These are phyloP conservation scores for Eupithecia insigniata DNA, from an alignment of 2,888 invertebrate species.

Conservation along the genomic window DNA sequence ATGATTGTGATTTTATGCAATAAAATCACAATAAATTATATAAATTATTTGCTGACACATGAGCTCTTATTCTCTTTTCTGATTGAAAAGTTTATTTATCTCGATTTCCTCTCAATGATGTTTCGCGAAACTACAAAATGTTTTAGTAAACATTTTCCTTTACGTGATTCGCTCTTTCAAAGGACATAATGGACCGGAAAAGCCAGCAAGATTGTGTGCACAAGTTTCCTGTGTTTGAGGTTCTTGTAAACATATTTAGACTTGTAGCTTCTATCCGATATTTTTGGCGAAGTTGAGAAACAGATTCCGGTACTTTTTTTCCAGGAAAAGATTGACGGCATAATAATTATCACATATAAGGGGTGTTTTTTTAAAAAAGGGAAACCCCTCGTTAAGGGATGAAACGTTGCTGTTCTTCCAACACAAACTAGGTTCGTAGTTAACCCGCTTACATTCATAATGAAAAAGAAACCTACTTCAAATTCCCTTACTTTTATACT, in stretches of 20 bases:
- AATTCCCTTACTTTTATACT: no score
- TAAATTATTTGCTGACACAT: conserved; percentile 40
- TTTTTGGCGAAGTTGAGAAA: neutral
- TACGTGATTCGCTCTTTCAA: conserved; percentile 15
- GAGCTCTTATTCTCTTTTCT: conserved; percentile 41
- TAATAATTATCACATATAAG: neutral
- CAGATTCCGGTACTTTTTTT: neutral
- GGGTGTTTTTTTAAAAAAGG: no score
- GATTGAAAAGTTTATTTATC: conserved; percentile 47
- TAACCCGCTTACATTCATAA: no score
- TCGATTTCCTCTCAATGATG: conserved; percentile 31
- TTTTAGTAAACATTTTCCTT: conserved; percentile 22
- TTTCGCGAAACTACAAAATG: conserved; percentile 45
- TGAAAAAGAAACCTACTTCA: no score
- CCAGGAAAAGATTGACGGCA: neutral
- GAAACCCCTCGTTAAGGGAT: no score
- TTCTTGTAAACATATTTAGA: conserved; percentile 14
- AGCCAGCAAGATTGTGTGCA: conserved; percentile 16
- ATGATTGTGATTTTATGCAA: no score
- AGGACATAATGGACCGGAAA: conserved; percentile 18
- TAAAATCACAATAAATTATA: no score
- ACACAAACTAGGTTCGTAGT: no score
- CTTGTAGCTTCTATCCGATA: neutral
- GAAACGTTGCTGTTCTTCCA: no score
- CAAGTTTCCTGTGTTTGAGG: conserved; percentile 15